Conservation (phyloP, 2,113 vertebrate species). For the Ochotona princeps region DNA sequence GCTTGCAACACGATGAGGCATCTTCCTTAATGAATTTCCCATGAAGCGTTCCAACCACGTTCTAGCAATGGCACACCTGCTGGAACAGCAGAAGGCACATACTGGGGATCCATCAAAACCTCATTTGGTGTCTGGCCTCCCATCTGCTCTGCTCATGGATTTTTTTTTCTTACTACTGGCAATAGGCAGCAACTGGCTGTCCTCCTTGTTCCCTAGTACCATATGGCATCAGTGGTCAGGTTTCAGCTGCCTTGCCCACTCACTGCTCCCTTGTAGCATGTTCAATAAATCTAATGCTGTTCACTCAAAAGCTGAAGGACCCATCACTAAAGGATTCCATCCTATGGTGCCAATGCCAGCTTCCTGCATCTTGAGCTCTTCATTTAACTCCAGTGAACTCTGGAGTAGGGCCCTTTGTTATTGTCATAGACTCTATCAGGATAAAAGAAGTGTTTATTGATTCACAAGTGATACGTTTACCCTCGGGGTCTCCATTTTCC, state of each 20-base stretch:
- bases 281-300: too few species aligned
- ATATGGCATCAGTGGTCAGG: too few species aligned
- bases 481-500: neutral
- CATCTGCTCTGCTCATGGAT: neutral
- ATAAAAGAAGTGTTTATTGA: neutral
- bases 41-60: neutral
- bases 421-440: rapidly evolving
- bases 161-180: neutral
- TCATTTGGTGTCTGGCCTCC: neutral
- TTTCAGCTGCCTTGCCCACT: too few species aligned
- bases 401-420: neutral
- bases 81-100: neutral
- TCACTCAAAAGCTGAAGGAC: too few species aligned
- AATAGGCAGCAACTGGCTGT: too few species aligned
- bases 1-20: neutral
- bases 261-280: too few species aligned
- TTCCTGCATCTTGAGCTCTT: neutral
- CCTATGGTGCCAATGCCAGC: neutral
- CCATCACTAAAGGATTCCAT: too few species aligned
- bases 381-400: neutral
- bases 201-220: too few species aligned
- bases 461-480: neutral
- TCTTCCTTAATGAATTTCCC: neutral
- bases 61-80: neutral
- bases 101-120: neutral